Conservation (phyloP, 2,888 invertebrate species). For the Elmis aenea region DNA sequence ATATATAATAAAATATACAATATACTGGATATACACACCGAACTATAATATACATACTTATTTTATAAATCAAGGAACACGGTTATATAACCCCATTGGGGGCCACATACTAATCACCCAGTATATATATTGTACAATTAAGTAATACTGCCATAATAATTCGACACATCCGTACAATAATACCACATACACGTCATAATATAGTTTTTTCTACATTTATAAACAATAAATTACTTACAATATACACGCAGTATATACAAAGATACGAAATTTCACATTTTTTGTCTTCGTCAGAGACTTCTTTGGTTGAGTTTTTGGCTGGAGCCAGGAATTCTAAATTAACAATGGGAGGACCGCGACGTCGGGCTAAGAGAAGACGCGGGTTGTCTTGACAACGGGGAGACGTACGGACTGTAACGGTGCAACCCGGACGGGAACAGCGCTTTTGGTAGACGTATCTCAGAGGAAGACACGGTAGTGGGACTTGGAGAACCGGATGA, state of each 20-base stretch:
- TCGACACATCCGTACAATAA: conserved; percentile 28
- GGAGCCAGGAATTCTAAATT: conserved; percentile 14
- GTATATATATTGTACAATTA: conserved; percentile 5
- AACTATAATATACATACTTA: conserved; percentile 6
- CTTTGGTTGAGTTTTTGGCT: conserved; percentile 21
- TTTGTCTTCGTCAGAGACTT: conserved; percentile 17
- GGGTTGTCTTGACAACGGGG: conserved; percentile 28
- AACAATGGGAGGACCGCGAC: conserved; percentile 30
- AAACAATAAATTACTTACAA: conserved; percentile 23
- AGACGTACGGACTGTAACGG: conserved; percentile 47
- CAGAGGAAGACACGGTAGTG: conserved; percentile 41
- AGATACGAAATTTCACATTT: conserved; percentile 20
- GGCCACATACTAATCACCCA: conserved; percentile 5
- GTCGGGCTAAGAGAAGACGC: conserved; percentile 28
- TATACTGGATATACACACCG: conserved; percentile 12
- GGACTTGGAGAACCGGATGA: conserved; percentile 60
- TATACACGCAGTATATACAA: conserved; percentile 22
- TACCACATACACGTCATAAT: conserved; percentile 22
- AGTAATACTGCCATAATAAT: conserved; percentile 28
- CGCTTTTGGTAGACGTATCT: conserved; percentile 46
- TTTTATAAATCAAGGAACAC: conserved; percentile 16
- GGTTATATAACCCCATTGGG: conserved; percentile 8
- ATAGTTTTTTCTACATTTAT: conserved; percentile 1
- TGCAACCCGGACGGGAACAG: conserved; percentile 46
- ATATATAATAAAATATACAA: conserved; percentile 18